Percentiles rank a stretch among this genome's conserved stretches.
These are phyloP conservation scores for Nibea coibor DNA, from an alignment of 2,113 vertebrate species.

Conservation along the genomic window DNA sequence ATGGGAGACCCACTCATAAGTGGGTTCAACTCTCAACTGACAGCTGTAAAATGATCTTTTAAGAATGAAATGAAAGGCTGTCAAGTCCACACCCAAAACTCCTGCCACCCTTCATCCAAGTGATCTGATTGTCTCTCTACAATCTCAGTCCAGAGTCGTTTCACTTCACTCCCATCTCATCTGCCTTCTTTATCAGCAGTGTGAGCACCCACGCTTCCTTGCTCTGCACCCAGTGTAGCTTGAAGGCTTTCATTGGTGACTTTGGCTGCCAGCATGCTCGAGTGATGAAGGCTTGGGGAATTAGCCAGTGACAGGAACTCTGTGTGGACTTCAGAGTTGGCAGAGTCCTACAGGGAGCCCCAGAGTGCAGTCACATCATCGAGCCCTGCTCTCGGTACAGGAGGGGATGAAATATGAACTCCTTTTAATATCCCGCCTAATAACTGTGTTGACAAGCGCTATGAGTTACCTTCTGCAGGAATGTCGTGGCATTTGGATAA, in stretches of 20 bases:
- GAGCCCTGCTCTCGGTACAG: conserved; percentile 11
- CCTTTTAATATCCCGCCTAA: conserved; percentile 77
- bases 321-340: conserved; percentile 47
- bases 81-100: background rate
- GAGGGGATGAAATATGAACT: conserved; percentile 76
- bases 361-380: conserved; percentile 12
- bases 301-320: conserved; percentile 57
- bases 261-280: conserved; percentile 45
- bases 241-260: conserved; percentile 25
- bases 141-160: conserved; percentile 9
- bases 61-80: background rate
- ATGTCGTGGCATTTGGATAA: conserved; percentile 83
- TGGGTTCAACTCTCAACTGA: background rate
- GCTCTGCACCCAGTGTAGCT: conserved; percentile 31
- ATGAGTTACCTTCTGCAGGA: conserved; percentile 74
- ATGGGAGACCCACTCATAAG: background rate
- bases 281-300: conserved; percentile 57
- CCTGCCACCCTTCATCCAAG: background rate
- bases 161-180: background rate
- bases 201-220: conserved; percentile 30
- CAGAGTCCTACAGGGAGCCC: conserved; percentile 18
- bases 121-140: background rate
- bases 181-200: conserved; percentile 13
- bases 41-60: background rate
- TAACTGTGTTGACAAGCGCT: conserved; percentile 80